Evolutionary conservation across 2,113 vertebrate species (phyloP), one percentile per base, ranked within the genome.

Genomic region (Urocolius indicus): DNA sequence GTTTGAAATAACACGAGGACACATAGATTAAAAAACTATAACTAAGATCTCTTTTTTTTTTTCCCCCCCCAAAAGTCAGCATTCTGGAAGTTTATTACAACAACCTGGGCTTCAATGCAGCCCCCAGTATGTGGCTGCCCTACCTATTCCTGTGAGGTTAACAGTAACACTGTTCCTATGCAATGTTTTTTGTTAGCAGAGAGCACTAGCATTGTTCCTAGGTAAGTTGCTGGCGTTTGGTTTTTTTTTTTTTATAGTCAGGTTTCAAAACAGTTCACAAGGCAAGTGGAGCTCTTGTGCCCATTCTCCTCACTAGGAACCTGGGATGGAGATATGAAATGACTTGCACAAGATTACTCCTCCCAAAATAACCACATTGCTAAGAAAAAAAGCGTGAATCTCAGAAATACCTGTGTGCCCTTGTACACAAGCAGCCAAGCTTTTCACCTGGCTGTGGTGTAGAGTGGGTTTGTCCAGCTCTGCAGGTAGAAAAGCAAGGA

Each of bases 311-410:
- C 46, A 1, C 29, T 1, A 18, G 16, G 22, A 74, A 6, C 19
- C 27, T 2, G 27, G 22, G 38, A 7, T 9, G 30, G 32, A 15
- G 27, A 0, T 1, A 8, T 1, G 16, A 16, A 45, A 3, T 0
- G 5, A 3, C 14, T 15, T 1, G 19, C 8, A 30, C 19, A 1
- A 27, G 52, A 2, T 0, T 4, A 41, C 16, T 3, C 24, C 6
- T 11, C 49, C 2, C 11, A 1, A 9, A 32, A 19, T 1, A 27
- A 2, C 23, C 8, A 10, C 30, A 1, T 20, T 34, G 16, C 32
- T 32, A 24, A 27, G 34, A 5, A 36, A 43, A 48, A 49, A 48
- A 48, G 24, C 55, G 17, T 30, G 57, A 46, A 22, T 27, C 19
- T 49, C 13, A 1, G 1, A 17, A 34, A 41, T 3, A 29, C 12